Conservation (phyloP, 1,140 invertebrate species). For the Propsilocerus akamusi region DNA sequence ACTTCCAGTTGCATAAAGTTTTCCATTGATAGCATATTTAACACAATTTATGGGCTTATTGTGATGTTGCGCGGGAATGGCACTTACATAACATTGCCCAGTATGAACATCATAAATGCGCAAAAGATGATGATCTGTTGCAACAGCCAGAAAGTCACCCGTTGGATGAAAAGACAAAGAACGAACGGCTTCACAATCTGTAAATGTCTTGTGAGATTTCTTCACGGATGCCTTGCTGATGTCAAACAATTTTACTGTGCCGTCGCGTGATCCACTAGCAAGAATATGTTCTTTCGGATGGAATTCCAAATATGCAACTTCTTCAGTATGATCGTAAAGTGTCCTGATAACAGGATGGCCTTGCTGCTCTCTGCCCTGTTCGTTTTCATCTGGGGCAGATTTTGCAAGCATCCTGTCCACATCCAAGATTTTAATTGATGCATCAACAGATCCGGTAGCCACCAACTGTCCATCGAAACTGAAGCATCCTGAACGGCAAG, state of each 20-base stretch:
- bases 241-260: conserved; percentile 91
- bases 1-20: conserved; percentile 80
- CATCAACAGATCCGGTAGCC: conserved; percentile 95
- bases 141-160: conserved; percentile 86
- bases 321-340: conserved; percentile 95
- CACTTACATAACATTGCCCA: conserved; percentile 86
- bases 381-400: conserved; percentile 66
- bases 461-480: conserved; percentile 86
- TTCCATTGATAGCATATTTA: conserved; percentile 58
- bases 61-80: conserved; percentile 83
- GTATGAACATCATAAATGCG: conserved; percentile 91
- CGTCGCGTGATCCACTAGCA: conserved; percentile 84
- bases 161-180: conserved; percentile 88
- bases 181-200: conserved; percentile 74
- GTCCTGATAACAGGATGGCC: conserved; percentile 96
- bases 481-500: conserved; percentile 88
- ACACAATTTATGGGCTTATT: conserved; percentile 68
- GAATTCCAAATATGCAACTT: conserved; percentile 93
- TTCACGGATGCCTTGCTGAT: conserved; percentile 96
- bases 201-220: conserved; percentile 90
- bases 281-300: conserved; percentile 87
- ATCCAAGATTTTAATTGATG: conserved; percentile 96
- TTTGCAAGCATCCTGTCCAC: conserved; percentile 96
- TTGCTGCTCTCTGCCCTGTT: conserved; percentile 61
- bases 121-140: conserved; percentile 79